Evolutionary conservation across 2,113 vertebrate species (phyloP).

Genomic region (Petrocephalus microphthalmus): DNA sequence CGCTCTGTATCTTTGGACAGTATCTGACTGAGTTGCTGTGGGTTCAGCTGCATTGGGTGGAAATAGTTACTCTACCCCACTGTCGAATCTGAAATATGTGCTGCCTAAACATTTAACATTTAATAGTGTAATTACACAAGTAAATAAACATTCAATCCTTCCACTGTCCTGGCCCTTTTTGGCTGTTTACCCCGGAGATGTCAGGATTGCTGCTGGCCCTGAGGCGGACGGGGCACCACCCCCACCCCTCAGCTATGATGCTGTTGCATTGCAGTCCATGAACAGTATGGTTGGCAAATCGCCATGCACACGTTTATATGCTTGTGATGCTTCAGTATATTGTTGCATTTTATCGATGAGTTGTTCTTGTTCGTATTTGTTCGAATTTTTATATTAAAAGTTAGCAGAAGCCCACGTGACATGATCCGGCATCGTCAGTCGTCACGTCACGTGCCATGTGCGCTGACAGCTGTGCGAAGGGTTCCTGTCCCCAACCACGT

Average conservation of each 20-base stretch:
- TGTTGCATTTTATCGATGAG: neutral
- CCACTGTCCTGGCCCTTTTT: neutral
- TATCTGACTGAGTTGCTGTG: neutral
- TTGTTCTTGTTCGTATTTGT: neutral
- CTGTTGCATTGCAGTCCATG: neutral
- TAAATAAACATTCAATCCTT: conserved; percentile 7
- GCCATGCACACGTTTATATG: neutral
- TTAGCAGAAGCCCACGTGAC: neutral
- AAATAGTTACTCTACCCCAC: neutral
- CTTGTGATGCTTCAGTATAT: neutral
- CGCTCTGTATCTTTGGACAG: neutral
- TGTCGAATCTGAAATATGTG: conserved; percentile 4
- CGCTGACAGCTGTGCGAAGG: neutral
- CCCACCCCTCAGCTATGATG: neutral
- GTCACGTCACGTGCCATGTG: neutral
- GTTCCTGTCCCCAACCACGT: neutral
- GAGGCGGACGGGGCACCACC: neutral
- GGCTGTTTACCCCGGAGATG: neutral
- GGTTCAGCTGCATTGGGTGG: neutral
- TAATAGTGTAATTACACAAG: conserved; percentile 16
- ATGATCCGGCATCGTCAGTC: neutral
- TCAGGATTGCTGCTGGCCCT: neutral
- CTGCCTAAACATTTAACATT: neutral
- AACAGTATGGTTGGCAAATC: neutral
- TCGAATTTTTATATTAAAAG: neutral